Evolutionary conservation across 2,113 vertebrate genomes (phyloP), one percentile per base, ranked within the genome.

Genomic region (Ptychochromis oligacanthus): DNA sequence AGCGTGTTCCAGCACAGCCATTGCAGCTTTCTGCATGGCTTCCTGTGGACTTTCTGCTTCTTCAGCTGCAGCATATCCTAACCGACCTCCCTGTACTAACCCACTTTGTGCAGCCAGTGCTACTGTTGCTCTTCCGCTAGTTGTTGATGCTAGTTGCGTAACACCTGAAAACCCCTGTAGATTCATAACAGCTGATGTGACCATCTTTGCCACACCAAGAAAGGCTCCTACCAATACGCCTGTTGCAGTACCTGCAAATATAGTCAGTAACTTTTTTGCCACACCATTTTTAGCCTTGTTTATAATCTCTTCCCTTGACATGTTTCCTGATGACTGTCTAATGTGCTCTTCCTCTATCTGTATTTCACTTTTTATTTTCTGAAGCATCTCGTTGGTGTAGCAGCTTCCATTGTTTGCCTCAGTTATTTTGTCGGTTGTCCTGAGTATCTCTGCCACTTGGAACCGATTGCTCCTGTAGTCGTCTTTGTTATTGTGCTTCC

Each of bases 271-370:
- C 2, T 2, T 17, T 0, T 20, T 4, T 14, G 3, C 3, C 1
- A 76, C 46, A 1, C 0, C 54, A 0, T 1, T 95, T 95, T 96
- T 96, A 81, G 96, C 64, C 20, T 7, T 18, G 0, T 36, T 22
- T 52, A 18, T 78, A 7, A 7, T 65, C 0, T 76, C 1, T 62
- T 38, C n/a, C 3, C 1, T 8, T 10, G 75, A 61, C 54, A 77
- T 56, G 13, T 61, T 64, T 77, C 2, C 18, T 70, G 59, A 8
- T 54, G 11, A 46, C 40, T 20, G 0, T 24, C 0, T 52, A 4
- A 79, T 59, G 0, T 2, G 1, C 22, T 56, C 12, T 28, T 55
- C 77, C 40, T 57, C 31, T n/a, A 5, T 4, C 15, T 72, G 22
- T 49, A 80, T 43, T 4, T 77, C 43, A 20, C 12, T 4, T 22